Evolutionary conservation across 2,113 vertebrate species (phyloP), one percentile per base, ranked within the genome.

Genomic region (Pheucticus melanocephalus): DNA sequence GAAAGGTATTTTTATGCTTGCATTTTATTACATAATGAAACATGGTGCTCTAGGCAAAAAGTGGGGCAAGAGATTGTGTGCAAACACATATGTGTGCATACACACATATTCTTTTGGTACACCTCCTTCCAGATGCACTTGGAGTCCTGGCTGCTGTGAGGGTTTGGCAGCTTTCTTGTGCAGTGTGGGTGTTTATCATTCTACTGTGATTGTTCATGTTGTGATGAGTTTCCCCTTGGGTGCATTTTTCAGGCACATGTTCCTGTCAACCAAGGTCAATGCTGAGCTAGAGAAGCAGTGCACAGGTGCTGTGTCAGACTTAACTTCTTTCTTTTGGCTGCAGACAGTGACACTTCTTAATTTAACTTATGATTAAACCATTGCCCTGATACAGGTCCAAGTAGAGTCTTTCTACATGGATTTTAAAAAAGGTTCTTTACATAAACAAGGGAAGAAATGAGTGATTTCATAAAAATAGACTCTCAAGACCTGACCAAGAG

Each of bases 101-200:
- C 59, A 85, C 39, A 63, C 54, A 40, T 15, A 5, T 82, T 81
- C 57, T 91, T 85, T 84, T 87, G 70, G 92, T 97, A 75, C 53
- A 83, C 80, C 94, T 92, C 53, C 59, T 88, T 94, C 44, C 95
- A 96, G 95, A 96, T 96, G 97, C 94, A 97, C 70, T 51, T 12
- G 45, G 91, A 97, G 59, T 64, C 9, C 92, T 93, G 95, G 91
- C 91, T 86, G 85, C 54, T 92, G 94, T 90, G 63, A 86, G 63
- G 25, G 24, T 92, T 97, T 97, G 97, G 97, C 97, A 92, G 92
- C 88, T 47, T 86, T 70, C 71, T 71, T 72, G 91, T 91, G 53
- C 95, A 82, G 79, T 96, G 91, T 95, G 95, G 92, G 82, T 93
- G 94, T 97, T 94, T 97, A 97, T 97, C 97, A 95, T 97, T 95